Conservation (phyloP, 2,797 vertebrate genomes). For the Acestrorhynchus altus region DNA sequence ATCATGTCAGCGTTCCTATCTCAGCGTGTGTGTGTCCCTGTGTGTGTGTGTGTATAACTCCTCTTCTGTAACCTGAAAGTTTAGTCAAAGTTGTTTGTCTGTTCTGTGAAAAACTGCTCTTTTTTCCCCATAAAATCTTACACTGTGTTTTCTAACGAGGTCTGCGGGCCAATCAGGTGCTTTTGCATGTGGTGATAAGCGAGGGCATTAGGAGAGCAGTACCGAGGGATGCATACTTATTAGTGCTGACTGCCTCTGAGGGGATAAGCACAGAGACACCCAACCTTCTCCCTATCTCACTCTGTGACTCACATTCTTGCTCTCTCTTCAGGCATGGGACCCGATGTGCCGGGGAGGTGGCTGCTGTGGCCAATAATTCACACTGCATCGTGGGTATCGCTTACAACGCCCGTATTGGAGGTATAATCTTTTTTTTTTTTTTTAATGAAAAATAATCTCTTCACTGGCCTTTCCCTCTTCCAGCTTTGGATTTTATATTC, state of each 20-base stretch:
- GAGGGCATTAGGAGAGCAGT: background rate
- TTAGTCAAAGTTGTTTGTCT: background rate
- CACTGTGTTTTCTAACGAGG: background rate
- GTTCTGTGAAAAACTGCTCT: background rate
- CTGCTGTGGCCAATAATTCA: conserved; percentile 83
- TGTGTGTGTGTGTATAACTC: background rate
- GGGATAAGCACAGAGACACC: background rate
- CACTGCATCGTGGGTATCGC: conserved; percentile 85
- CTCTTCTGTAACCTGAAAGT: background rate
- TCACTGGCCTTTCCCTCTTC: background rate
- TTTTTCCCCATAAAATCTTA: background rate
- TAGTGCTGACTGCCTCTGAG: conserved; percentile 9
- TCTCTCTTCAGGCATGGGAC: conserved; percentile 84
- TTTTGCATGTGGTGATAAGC: conserved; percentile 20
- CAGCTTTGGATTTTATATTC: background rate
- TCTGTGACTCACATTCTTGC: conserved; percentile 8
- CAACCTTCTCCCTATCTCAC: background rate
- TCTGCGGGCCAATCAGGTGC: conserved; percentile 3
- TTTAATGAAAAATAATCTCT: background rate
- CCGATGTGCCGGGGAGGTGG: conserved; percentile 88
- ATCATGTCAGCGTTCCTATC: background rate
- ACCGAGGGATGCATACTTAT: conserved; percentile 29
- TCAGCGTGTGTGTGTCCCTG: background rate
- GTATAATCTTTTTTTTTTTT: conserved; percentile 64
- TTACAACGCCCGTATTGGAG: conserved; percentile 85